Base-by-base conservation (phyloP, 1,140 invertebrate genomes). In the Octopus bimaculoides region DNA sequence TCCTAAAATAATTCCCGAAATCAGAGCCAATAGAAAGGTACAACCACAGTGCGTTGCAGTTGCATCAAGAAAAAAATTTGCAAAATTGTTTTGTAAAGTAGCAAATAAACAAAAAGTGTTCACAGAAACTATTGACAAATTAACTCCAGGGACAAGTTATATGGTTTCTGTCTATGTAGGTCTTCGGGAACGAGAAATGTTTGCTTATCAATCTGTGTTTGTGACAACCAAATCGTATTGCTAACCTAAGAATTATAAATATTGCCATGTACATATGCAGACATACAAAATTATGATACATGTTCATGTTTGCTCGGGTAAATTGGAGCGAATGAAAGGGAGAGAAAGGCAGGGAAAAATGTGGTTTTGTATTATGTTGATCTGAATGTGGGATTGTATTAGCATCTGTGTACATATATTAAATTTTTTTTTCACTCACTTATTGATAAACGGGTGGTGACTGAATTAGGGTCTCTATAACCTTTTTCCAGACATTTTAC, bases 111-210 rank as follows among this genome's bases (percentile, higher is more conserved):
- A 20, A 10, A 14, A 75, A 53, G 74, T 14, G 41, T 52, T 75
- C 14, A 75, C 74, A 52, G 74, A 75, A 53, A 75, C 74, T 17
- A 52, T 75, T 7, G 17, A 52, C 20, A 17, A 53, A 52, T 52
- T 75, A 53, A 75, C 5, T 75, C 74, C 74, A 75, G 26, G 41
- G 7, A 75, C 74, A 7, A 53, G 52, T 53, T 75, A 75, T 53
- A 75, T 75, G 17, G 20, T 75, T 17, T 52, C 26, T 17, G 20
- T 75, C 41, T 75, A 75, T 53, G 74, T 75, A 53, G 74, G 74
- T 17, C 14, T 52, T 14, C 20, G 17, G 14, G 52, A 75, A 52
- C 74, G 41, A 8, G 74, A 75, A 52, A 53, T 75, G 52, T 75
- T 75, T 53, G 8, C 41, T 7, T 75, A 75, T 17, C 74, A 75